Base-by-base conservation (phyloP, 1,140 invertebrate species). In the Teleogryllus occipitalis region DNA sequence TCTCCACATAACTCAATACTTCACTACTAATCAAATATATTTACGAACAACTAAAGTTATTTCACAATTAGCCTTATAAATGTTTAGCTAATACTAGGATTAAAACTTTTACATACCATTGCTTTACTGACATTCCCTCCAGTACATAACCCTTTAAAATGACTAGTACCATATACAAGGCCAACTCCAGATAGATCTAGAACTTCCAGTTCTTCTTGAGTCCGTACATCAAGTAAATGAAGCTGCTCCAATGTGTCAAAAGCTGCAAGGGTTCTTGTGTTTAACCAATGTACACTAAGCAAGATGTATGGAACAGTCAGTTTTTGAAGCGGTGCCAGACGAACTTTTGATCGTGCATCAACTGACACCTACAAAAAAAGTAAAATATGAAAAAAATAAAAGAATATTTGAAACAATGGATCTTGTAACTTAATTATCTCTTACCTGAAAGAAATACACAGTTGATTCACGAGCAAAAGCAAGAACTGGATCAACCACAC, bases 121-220 rank as follows among this genome's bases (percentile, higher is more conserved):
- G 92, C 92, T 84, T 89, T 88, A 83, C 91, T 92, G 78, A 95
- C 94, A 86, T 95, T 94, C 49, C 93, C 92, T 84, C 93, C 93
- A 14, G 92, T 94, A 7, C 91, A 90, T 46, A 93, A 83, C 72
- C 92, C 93, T 86, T 98, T 98, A 84, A 98, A 99, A 87, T 97
- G 95, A 82, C 95, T 95, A 47, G 95, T 96, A 47, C 92, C 92
- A 86, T 98, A 98, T 0, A 98, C 95, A 54, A 99, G 88, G 79
- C 95, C 93, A 18, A 96, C 93, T 82, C 92, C 90, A 54, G 92
- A 93, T 81, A 97, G 87, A 86, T 97, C 95, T 76, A 96, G 86
- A 48, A 90, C 90, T 86, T 96, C 94, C n/a, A 95, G 87, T 85
- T 95, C 93, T 83, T 94, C 92, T 83, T 96, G 93, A 1, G 93